Evolutionary conservation across 1,140 invertebrate species (phyloP).

Genomic region (Lepidurus arcticus): DNA sequence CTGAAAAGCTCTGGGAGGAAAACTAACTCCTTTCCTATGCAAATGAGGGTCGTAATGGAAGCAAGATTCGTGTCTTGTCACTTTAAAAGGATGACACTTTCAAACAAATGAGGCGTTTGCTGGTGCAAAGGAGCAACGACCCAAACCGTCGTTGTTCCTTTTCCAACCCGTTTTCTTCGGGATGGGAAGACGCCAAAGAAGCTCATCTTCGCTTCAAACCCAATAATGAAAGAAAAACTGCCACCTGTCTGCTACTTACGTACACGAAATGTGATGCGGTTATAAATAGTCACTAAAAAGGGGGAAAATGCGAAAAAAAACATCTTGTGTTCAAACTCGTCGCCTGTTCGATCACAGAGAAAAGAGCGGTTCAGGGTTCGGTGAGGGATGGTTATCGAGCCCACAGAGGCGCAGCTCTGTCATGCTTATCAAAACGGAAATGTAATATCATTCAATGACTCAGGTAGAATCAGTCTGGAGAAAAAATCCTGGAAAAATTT

Average conservation of each 20-base stretch:
- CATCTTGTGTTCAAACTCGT: no score
- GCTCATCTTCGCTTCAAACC: no score
- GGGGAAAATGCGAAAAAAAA: no score
- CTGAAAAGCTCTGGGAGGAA: neutral
- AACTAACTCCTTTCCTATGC: neutral
- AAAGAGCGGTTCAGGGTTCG: neutral
- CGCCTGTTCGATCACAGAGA: neutral
- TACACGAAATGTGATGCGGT: no score
- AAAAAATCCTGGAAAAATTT: neutral
- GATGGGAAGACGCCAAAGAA: no score
- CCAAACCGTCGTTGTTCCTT: neutral
- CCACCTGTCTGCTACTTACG: no score
- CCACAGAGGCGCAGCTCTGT: neutral
- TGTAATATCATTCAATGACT: neutral
- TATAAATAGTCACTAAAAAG: no score
- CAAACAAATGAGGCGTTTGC: neutral
- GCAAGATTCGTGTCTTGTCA: neutral
- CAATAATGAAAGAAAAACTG: no score
- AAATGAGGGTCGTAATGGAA: neutral
- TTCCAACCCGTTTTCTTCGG: neutral
- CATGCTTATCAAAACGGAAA: neutral
- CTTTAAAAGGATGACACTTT: neutral
- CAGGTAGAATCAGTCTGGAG: neutral
- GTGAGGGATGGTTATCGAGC: no score
- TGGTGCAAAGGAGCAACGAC: neutral